These are phyloP conservation scores for Acheta domesticus DNA, from an alignment of 2,888 invertebrate species.

Conservation along the genomic window DNA sequence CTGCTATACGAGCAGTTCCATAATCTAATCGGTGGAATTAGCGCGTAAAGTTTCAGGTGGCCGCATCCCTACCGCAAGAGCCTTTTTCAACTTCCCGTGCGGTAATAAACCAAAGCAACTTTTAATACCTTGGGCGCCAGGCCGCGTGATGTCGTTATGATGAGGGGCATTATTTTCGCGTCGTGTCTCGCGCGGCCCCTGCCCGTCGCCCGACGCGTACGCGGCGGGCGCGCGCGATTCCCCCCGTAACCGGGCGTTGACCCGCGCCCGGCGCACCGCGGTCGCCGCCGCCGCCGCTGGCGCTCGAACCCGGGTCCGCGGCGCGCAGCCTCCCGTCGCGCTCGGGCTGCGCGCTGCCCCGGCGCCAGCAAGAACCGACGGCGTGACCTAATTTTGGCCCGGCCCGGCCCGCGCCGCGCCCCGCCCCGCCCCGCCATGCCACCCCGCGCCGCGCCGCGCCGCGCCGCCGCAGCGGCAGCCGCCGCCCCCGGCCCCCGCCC, in stretches of 20 bases:
- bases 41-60: no score
- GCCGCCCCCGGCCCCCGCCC: neutral
- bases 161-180: neutral
- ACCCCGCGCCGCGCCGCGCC: neutral
- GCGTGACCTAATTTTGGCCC: conserved; percentile 11
- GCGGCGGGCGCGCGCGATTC: no score
- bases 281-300: conserved; percentile 25
- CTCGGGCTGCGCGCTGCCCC: no score
- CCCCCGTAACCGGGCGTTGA: no score
- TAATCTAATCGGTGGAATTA: no score
- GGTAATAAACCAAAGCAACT: neutral
- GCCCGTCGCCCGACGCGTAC: no score
- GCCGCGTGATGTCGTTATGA: neutral
- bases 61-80: no score
- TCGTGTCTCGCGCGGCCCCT: no score
- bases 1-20: no score
- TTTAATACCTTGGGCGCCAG: neutral
- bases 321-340: neutral
- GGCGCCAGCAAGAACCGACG: neutral
- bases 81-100: neutral
- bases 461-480: neutral
- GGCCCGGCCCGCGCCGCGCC: neutral
- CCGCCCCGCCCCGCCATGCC: neutral
- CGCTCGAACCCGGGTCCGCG: conserved; percentile 26
- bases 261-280: conserved; percentile 23